A percentile compares a stretch with the other conserved stretches of the same genome.
Evolutionary conservation across 2,113 vertebrate genomes (phyloP).

Genomic region (Rhinogobius similis): DNA sequence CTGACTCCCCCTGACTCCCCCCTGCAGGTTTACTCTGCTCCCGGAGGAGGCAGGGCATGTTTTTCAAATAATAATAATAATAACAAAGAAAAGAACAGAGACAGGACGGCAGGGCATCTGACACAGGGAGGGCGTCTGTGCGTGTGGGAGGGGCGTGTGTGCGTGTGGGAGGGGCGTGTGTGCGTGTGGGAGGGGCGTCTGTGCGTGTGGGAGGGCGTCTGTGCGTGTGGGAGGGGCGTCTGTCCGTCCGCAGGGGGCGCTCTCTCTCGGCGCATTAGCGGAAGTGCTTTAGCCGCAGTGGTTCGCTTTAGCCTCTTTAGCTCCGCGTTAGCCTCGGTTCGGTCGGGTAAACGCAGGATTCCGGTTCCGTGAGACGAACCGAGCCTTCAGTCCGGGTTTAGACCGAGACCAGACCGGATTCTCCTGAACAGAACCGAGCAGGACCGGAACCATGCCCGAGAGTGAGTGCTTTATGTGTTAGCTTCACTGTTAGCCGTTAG

Average conservation of each 20-base stretch:
- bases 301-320: not conserved
- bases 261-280: not conserved
- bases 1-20: no score
- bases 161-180: no score
- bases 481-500: conserved; percentile 2
- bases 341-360: not conserved
- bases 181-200: no score
- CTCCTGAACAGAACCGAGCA: not conserved
- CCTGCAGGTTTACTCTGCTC: no score
- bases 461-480: conserved; percentile 1
- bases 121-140: no score
- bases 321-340: not conserved
- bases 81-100: no score
- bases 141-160: no score
- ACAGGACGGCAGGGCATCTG: no score
- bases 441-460: conserved; percentile 3
- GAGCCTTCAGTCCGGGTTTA: not conserved
- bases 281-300: not conserved
- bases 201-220: no score
- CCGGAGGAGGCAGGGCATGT: no score
- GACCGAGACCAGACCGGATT: not conserved
- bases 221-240: no score
- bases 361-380: not conserved
- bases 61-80: no score
- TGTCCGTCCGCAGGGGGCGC: not conserved